These are phyloP conservation scores for Trichogramma pretiosum DNA, from an alignment of 1,140 invertebrate genomes.

Conservation along the genomic window DNA sequence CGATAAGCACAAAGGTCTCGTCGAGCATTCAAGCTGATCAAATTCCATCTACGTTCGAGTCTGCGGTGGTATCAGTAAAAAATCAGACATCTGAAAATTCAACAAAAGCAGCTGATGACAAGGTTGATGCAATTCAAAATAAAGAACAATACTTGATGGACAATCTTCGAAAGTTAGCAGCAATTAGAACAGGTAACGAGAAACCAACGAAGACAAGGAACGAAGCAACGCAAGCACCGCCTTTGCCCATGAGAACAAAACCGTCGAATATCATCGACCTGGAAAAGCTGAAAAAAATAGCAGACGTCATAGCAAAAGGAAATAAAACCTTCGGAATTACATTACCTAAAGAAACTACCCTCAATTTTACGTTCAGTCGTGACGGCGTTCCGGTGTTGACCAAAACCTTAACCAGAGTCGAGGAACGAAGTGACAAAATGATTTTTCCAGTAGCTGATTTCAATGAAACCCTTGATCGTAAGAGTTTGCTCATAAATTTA, in stretches of 20 bases:
- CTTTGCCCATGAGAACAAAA: constrained; percentile 7
- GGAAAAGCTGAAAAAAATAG: constrained; percentile 34
- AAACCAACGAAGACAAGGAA: constrained; percentile 1
- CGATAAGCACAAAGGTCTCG: constrained; percentile 39
- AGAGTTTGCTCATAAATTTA: neutral
- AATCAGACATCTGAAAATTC: too few species aligned
- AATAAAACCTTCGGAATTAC: constrained; percentile 9
- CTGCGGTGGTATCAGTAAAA: too few species aligned
- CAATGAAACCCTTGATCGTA: constrained; percentile 30
- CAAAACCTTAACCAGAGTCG: constrained; percentile 54
- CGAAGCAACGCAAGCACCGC: neutral
- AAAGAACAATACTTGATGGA: constrained; percentile 28
- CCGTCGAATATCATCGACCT: constrained; percentile 13
- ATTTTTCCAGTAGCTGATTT: constrained; percentile 38
- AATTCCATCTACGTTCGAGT: too few species aligned
- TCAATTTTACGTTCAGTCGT: constrained; percentile 50
- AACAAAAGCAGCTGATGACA: neutral
- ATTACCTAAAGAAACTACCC: constrained; percentile 25
- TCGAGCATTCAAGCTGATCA: constrained; percentile 31
- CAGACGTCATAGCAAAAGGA: constrained; percentile 26
- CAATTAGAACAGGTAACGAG: constrained; percentile 24
- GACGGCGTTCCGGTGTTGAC: constrained; percentile 58
- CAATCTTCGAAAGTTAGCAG: constrained; percentile 28
- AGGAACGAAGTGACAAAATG: constrained; percentile 27
- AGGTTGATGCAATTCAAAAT: too few species aligned